Evolutionary conservation across 2,113 vertebrate species (phyloP).

Genomic region (Chionis minor): DNA sequence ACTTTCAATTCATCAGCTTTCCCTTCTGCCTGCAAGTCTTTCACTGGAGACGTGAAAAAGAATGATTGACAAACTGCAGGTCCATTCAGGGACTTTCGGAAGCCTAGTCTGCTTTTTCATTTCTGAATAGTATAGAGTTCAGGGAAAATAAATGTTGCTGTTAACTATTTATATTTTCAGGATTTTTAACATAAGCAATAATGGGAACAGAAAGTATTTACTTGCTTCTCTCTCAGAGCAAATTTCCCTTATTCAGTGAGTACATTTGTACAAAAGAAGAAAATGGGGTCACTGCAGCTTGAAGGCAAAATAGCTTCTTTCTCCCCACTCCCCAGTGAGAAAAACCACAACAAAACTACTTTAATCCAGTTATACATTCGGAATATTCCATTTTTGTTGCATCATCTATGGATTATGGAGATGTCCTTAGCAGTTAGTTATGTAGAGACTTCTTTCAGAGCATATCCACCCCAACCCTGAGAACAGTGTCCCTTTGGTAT

Average conservation of each 20-base stretch:
- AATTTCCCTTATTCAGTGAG: not conserved
- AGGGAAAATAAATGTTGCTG: not conserved
- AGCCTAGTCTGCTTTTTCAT: not conserved
- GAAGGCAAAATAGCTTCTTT: not conserved
- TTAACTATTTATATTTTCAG: not conserved
- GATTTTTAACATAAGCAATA: not conserved
- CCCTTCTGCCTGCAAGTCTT: not conserved
- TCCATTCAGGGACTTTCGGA: constrained; percentile 17
- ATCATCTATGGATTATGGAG: not conserved
- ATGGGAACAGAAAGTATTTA: not conserved
- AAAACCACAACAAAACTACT: not conserved
- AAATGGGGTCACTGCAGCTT: not conserved
- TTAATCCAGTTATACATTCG: not conserved
- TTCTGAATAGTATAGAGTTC: not conserved
- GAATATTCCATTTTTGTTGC: not conserved
- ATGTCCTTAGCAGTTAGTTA: not conserved
- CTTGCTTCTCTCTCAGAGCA: not conserved
- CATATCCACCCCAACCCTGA: not conserved
- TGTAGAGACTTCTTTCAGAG: not conserved
- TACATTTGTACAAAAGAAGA: not conserved
- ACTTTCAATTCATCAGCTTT: constrained; percentile 1
- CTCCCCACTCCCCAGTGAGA: not conserved
- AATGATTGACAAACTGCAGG: not conserved
- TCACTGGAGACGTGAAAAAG: not conserved
- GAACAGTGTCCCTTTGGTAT: not conserved